These are phyloP conservation scores for Plemyria rubiginata DNA, from an alignment of 2,888 invertebrate species.

Conservation along the genomic window DNA sequence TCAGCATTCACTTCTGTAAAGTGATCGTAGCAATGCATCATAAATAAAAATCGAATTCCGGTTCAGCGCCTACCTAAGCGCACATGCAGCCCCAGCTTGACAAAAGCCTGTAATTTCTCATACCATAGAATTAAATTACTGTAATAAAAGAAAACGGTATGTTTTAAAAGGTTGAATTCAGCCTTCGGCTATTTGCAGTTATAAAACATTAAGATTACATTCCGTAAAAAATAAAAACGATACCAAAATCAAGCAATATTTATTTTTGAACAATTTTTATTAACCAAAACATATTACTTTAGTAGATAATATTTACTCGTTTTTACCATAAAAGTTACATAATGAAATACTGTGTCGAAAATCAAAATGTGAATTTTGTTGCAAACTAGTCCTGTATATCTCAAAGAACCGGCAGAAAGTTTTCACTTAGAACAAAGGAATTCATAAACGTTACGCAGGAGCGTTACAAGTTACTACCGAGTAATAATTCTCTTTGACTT, in stretches of 20 bases:
- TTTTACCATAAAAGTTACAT: too few species aligned
- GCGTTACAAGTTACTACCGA: background rate
- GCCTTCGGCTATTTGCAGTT: background rate
- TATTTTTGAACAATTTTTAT: too few species aligned
- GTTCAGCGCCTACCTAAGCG: too few species aligned
- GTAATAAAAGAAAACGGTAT: slow-evolving; percentile 4
- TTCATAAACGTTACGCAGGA: background rate
- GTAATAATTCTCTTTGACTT: slow-evolving; percentile 3
- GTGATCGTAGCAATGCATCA: too few species aligned
- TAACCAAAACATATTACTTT: too few species aligned
- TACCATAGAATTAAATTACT: background rate
- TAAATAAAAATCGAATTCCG: too few species aligned
- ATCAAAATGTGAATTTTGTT: too few species aligned
- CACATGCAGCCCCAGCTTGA: too few species aligned
- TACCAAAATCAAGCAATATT: too few species aligned
- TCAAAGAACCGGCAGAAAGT: background rate
- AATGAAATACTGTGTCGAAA: background rate
- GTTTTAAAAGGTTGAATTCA: background rate
- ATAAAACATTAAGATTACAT: background rate
- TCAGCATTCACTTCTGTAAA: background rate
- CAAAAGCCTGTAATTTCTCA: background rate
- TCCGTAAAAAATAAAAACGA: background rate
- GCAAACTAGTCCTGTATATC: background rate
- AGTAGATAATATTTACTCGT: too few species aligned
- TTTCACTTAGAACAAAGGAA: slow-evolving; percentile 1